Evolutionary conservation across 2,113 vertebrate species (phyloP), one percentile per base, ranked within the genome.

Genomic region (Tragelaphus buxtoni): DNA sequence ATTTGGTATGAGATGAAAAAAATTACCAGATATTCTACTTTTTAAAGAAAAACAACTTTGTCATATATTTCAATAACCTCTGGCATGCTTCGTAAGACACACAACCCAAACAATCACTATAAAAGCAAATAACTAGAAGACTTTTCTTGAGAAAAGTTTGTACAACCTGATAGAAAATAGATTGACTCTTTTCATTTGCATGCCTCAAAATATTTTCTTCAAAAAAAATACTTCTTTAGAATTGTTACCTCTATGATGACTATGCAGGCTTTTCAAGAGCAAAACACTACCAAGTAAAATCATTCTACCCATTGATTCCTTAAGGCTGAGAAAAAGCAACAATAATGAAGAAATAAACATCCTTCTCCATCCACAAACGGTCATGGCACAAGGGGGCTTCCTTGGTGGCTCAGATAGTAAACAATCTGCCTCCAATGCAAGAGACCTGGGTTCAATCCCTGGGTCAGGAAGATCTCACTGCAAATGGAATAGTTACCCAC

Each of bases 121-220:
- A 80, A 72, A 89, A 74, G 47, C 16, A 86, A 91, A 82, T 32
- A 92, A 42, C 81, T 76, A 16, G 9, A 60, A 93, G 53, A 80
- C 17, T 65, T 80, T 76, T 28, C 18, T 42, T 65, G 74, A 87
- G 42, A 55, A 90, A 6, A 85, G 51, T 63, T 39, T 93, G 18
- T 72, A 74, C 28, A 93, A 49, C 16, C 4, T 89, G 51, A 95
- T 3, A 95, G 30, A 88, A 96, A 97, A 95, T 39, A 86, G 9
- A 85, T 86, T 86, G 79, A 65, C 24, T 60, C 22, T 95, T 63
- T 83, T 83, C 22, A 60, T 83, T 86, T 93, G 53, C 2, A 49
- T n/a, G 16, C 65, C 53, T 90, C 87, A 84, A 93, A 95, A 90
- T 72, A 90, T 90, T 95, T 95, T 80, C 17, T 87, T 93, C 24